phyloP scores from a whole-genome alignment of 2,113 vertebrate species.

The Oceanodroma tethys region DNA sequence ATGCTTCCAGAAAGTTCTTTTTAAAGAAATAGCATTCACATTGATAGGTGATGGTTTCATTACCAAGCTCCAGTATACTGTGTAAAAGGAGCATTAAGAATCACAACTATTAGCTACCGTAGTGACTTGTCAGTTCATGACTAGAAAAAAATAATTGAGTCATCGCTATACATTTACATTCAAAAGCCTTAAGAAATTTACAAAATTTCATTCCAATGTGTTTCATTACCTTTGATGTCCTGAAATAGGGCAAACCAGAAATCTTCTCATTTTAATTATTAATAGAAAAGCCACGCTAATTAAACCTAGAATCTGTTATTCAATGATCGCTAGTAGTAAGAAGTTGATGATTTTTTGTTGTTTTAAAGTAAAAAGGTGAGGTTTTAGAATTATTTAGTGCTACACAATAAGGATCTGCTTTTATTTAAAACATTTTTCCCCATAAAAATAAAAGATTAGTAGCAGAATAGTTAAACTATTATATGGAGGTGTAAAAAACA shows the following conservation, averaged over 20 bases:
- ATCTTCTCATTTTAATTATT: neutral
- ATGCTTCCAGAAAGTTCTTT: constrained; percentile 30
- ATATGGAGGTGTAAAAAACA: neutral
- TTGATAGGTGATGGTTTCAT: constrained; percentile 10
- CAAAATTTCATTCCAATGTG: neutral
- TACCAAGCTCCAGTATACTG: neutral
- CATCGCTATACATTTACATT: neutral
- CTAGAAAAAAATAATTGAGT: constrained; percentile 20
- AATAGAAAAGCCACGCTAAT: neutral
- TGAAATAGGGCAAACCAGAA: neutral
- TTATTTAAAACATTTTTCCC: neutral
- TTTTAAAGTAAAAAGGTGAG: neutral
- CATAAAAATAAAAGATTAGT: neutral
- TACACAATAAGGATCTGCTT: neutral
- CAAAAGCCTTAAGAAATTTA: neutral
- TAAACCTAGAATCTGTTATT: neutral
- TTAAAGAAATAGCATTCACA: constrained; percentile 19
- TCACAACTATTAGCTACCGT: neutral
- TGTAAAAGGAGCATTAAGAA: neutral
- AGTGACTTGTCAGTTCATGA: neutral
- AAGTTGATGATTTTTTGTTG: neutral
- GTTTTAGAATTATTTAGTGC: neutral
- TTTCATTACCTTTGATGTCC: neutral
- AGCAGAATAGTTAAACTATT: neutral
- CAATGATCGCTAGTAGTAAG: neutral